These are phyloP conservation scores for Heliocidaris erythrogramma DNA, from an alignment of 35 echinoderm and acorn worm species.

Conservation along the genomic window DNA sequence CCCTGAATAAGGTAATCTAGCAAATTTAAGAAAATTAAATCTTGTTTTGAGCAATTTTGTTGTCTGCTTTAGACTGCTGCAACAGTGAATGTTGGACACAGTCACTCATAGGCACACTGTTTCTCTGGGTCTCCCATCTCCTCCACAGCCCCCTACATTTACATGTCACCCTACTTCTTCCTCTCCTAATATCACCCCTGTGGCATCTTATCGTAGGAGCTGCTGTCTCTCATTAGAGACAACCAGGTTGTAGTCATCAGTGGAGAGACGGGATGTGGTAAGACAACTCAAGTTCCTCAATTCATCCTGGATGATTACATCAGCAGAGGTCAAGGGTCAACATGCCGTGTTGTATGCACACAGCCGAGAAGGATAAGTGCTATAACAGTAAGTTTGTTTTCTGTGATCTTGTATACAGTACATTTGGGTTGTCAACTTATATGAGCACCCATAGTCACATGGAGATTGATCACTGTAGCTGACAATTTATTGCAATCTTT, in stretches of 20 bases:
- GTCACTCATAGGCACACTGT: too few species aligned
- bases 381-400: conserved; percentile 82
- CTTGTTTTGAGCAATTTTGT: too few species aligned
- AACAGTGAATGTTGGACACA: too few species aligned
- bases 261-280: conserved; percentile 97
- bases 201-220: conserved; percentile 57
- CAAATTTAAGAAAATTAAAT: too few species aligned
- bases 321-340: conserved; percentile 67
- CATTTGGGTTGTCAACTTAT: too few species aligned
- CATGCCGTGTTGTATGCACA: conserved; percentile 88
- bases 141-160: background rate
- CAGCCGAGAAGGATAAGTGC: conserved; percentile 97
- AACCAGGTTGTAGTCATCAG: conserved; percentile 92
- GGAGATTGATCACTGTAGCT: too few species aligned
- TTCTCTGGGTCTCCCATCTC: background rate
- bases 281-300: conserved; percentile 96
- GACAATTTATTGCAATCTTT: too few species aligned
- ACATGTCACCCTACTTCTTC: background rate
- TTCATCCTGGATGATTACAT: conserved; percentile 96
- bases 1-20: too few species aligned
- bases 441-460: too few species aligned
- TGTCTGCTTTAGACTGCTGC: too few species aligned
- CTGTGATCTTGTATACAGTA: background rate
- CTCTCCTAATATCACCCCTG: background rate
- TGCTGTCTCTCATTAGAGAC: conserved; percentile 69